phyloP scores from a whole-genome alignment of 2,888 invertebrate species.

The Mythimna albipuncta region DNA sequence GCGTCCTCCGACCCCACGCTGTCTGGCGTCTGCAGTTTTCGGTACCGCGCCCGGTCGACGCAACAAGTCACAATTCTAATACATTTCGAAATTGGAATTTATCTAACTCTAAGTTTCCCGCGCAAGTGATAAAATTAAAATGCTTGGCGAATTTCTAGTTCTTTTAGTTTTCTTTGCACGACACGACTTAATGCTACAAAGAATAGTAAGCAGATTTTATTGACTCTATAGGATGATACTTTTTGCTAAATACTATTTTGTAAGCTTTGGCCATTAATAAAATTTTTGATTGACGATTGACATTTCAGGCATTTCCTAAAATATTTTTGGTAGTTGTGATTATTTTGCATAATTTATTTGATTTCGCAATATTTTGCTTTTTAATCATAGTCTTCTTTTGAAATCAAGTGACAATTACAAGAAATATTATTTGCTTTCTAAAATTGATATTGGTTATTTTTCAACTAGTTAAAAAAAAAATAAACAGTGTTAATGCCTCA shows the following conservation, averaged over 20 bases:
- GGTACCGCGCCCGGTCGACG: background rate
- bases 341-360: conserved; percentile 61
- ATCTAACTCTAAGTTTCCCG: background rate
- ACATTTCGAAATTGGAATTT: conserved; percentile 3
- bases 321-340: conserved; percentile 54
- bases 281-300: conserved; percentile 40
- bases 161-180: conserved; percentile 13
- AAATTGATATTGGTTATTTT: conserved; percentile 51
- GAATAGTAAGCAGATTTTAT: conserved; percentile 2
- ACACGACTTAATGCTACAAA: conserved; percentile 10
- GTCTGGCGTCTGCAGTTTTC: conserved; percentile 23
- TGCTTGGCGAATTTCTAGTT: background rate
- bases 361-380: conserved; percentile 55
- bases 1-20: background rate
- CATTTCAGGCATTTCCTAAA: conserved; percentile 57
- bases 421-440: conserved; percentile 29
- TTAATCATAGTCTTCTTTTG: conserved; percentile 40
- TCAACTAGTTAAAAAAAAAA: conserved; percentile 6
- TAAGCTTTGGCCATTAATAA: conserved; percentile 47
- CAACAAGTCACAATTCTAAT: conserved; percentile 12
- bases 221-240: conserved; percentile 11
- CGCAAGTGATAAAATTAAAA: conserved; percentile 4
- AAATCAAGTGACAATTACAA: conserved; percentile 41
- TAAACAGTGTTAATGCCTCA: conserved; percentile 75
- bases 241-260: conserved; percentile 16